Evolutionary conservation across 2,113 vertebrate genomes (phyloP).

Genomic region (Lepisosteus oculatus): DNA sequence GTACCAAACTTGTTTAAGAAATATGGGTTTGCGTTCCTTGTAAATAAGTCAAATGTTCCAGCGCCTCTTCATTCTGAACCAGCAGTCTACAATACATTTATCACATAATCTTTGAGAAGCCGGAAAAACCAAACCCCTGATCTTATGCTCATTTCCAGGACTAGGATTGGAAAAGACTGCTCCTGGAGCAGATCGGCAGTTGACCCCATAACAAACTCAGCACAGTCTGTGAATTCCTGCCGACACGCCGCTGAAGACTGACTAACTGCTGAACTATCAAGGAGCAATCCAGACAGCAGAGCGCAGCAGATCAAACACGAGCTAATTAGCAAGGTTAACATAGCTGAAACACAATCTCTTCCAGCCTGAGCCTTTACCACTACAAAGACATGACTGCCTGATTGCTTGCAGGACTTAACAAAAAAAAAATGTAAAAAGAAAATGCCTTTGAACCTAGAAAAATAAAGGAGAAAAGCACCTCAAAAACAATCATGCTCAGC

Average conservation of each 20-base stretch:
- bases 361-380: slow-evolving; percentile 18
- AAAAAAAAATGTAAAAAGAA: slow-evolving; percentile 12
- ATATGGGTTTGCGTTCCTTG: no score
- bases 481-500: slow-evolving; percentile 2
- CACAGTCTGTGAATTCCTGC: background rate
- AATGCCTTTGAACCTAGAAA: slow-evolving; percentile 19
- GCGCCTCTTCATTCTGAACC: no score
- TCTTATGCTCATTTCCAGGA: no score
- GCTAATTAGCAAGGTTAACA: slow-evolving; percentile 27
- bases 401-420: slow-evolving; percentile 21
- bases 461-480: slow-evolving; percentile 7
- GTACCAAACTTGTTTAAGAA: no score
- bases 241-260: background rate
- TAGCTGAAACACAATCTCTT: slow-evolving; percentile 27
- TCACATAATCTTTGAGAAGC: no score
- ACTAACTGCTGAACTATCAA: slow-evolving; percentile 1
- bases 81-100: no score
- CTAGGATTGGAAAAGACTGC: background rate
- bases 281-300: slow-evolving; percentile 18
- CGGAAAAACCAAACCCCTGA: no score
- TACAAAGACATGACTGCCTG: slow-evolving; percentile 26
- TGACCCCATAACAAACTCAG: background rate
- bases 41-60: no score
- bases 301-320: slow-evolving; percentile 21
- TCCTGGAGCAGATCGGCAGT: background rate